Evolutionary conservation across 1,140 invertebrate species (phyloP).

Genomic region (Bombyx mandarina): DNA sequence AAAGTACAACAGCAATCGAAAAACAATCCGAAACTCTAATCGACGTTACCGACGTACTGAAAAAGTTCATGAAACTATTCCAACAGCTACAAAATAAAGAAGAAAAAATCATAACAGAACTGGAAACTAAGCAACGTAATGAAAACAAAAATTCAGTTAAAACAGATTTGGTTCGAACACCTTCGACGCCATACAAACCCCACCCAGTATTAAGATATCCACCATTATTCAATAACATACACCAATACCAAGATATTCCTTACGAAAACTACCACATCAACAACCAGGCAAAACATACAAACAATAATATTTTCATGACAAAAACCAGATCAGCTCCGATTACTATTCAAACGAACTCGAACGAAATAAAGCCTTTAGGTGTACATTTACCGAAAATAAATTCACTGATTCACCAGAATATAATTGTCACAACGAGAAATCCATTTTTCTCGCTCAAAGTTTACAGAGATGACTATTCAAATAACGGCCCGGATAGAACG

Average conservation of each 20-base stretch:
- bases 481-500: conserved; percentile 41
- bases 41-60: conserved; percentile 17
- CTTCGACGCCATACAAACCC: no score
- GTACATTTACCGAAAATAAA: conserved; percentile 32
- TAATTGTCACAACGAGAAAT: conserved; percentile 32
- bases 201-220: no score
- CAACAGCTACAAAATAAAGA: conserved; percentile 35
- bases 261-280: no score
- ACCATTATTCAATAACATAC: no score
- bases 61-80: conserved; percentile 43
- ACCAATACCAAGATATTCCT: no score
- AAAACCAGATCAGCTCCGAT: conserved; percentile 11
- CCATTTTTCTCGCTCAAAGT: conserved; percentile 8
- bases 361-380: conserved; percentile 43
- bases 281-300: not conserved
- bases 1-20: not conserved
- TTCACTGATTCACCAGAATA: conserved; percentile 37
- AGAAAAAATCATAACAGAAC: conserved; percentile 5
- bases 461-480: conserved; percentile 8
- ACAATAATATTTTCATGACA: not conserved
- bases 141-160: conserved; percentile 2
- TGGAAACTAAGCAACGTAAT: conserved; percentile 1
- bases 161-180: not conserved
- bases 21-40: conserved; percentile 4
- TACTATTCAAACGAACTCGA: conserved; percentile 48